These are phyloP conservation scores for Dendrolimus pini DNA, from an alignment of 2,888 invertebrate species.

Conservation along the genomic window DNA sequence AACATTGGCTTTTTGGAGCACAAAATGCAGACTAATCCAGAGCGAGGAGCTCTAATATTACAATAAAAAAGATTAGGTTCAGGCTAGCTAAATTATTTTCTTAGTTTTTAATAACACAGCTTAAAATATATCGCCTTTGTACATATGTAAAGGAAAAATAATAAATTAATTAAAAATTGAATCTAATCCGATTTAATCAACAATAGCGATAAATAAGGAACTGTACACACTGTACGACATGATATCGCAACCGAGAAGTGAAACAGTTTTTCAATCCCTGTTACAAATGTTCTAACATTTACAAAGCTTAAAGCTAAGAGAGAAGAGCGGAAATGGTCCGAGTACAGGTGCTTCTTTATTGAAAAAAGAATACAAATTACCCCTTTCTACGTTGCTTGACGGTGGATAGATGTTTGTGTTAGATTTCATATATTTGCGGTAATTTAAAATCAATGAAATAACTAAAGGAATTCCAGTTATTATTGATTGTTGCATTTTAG, in stretches of 20 bases:
- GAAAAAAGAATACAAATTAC: conserved; percentile 73
- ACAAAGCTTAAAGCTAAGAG: conserved; percentile 64
- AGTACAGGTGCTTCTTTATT: conserved; percentile 71
- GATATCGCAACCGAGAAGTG: conserved; percentile 38
- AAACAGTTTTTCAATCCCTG: conserved; percentile 69
- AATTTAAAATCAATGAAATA: not conserved
- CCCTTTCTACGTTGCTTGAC: conserved; percentile 55
- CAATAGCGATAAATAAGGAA: conserved; percentile 1
- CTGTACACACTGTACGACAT: conserved; percentile 1
- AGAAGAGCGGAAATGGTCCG: conserved; percentile 53
- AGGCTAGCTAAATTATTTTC: too few relatives aligned
- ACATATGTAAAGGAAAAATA: too few relatives aligned
- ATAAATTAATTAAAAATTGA: too few relatives aligned
- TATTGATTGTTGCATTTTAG: too few relatives aligned
- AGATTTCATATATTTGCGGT: not conserved
- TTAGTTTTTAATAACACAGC: too few relatives aligned
- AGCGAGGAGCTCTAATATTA: too few relatives aligned
- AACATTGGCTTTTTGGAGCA: too few relatives aligned
- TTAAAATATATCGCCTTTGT: too few relatives aligned
- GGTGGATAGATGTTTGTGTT: conserved; percentile 35
- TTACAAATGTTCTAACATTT: conserved; percentile 70
- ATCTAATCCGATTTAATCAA: too few relatives aligned
- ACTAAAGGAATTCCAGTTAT: too few relatives aligned
- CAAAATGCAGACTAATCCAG: too few relatives aligned
- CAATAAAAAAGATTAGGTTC: too few relatives aligned